Evolutionary conservation across 2,113 vertebrate genomes (phyloP), one percentile per base, ranked within the genome.

Genomic region (Climacteris rufus): DNA sequence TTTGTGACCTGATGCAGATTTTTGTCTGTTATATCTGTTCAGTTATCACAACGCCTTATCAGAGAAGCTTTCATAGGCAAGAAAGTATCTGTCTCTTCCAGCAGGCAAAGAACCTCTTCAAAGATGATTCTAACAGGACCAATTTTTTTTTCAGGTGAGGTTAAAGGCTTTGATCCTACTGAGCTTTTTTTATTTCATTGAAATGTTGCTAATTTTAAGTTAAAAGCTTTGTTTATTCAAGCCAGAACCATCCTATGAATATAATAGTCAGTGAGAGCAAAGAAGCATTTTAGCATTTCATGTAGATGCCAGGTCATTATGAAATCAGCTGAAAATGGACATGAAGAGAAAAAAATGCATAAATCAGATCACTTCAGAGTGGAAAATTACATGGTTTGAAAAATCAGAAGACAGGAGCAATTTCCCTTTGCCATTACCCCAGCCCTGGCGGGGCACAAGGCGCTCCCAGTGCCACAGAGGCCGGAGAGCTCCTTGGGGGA

Each of bases 401-500:
- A 88, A 90, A 89, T 60, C 17, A 87, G 84, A 57, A 82, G 83
- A 64, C 53, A 82, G 49, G 27, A 79, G 35, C 28, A 35, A 53
- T 83, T 94, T 77, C 69, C 42, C 75, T 64, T 22, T 45, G 8
- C 25, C 75, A 59, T 40, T 49, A 3, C 13, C 56, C 19, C 44
- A 28, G 61, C 42, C 53, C 47, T 20, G 37, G 31, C 17, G 6
- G 4, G 2, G 0, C 57, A 19, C 0, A 4, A 53, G 70, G 35
- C 2, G 0, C 7, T 6, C n/a, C 27, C 10, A 1, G 12, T 7
- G 45, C 49, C 3, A 0, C 30, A 14, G 63, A 69, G 61, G 42
- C 54, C 30, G 13, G 49, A 9, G 49, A 53, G 60, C 47, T 27
- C 23, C 65, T 1, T 5, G 44, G 49, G 33, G 33, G 69, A 39